Base-by-base conservation (phyloP, 2,113 vertebrate species). In the Ornithorhynchus anatinus region DNA sequence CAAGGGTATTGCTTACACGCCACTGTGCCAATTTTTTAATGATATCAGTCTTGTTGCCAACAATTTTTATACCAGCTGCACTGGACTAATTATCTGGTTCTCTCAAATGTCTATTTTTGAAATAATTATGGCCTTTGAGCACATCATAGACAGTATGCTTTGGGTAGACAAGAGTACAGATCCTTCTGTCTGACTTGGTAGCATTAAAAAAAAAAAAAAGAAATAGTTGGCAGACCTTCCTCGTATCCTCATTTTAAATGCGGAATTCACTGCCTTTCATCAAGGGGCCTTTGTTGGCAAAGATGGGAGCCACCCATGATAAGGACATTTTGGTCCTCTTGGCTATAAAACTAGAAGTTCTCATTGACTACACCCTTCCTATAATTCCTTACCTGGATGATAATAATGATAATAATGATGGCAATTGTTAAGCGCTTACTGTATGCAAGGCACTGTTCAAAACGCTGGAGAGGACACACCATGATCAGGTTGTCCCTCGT, bases 1-100 rank as follows among this genome's bases (percentile, higher is more conserved):
- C 86, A 75, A 37, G 77, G 68, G 83, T 82, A 77, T 79, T 84
- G 40, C 43, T 89, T 61, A 31, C 76, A 75, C 59, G n/a, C 48
- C 67, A 74, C 69, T 69, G 66, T 72, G 91, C 91, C 92, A 92
- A 89, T 53, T 75, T 89, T 87, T 90, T 92, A 90, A 93, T 93
- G 87, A 90, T 80, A 74, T 16, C 66, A 72, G 25, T 76, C 16
- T 56, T 72, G 37, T 22, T 84, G 89, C 89, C 90, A 91, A 76
- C 73, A 85, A 70, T 86, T 89, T 91, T 89, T 83, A 82, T 65
- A 87, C 81, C 89, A 92, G 84, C 80, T 92, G 88, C 69, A 88
- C 72, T 84, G 61, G 69, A 87, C 80, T 91, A 91, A 92, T 93
- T 92, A 91, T 78, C 50, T 77, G 25, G 23, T 90, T 90, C 86